Percentiles rank a stretch among this genome's conserved stretches.
Evolutionary conservation across 2,888 invertebrate genomes (phyloP).

Genomic region (Hirtodrosophila trivittata): DNA sequence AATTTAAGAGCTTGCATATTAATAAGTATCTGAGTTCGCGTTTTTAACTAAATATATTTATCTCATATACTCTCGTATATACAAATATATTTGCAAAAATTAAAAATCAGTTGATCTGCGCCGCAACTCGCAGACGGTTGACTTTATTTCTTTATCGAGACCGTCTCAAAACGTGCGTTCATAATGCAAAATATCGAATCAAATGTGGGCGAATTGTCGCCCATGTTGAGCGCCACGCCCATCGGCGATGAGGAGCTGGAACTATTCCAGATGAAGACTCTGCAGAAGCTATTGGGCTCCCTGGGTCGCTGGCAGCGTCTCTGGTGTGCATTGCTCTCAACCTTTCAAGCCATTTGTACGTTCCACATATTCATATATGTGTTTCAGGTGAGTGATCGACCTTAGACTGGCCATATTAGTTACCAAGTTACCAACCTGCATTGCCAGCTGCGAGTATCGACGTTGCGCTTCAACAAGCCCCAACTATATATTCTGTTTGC

Average conservation of each 20-base stretch:
- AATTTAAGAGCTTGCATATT: conserved; percentile 49
- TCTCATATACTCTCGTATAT: too few species aligned
- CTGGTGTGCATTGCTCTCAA: conserved; percentile 85
- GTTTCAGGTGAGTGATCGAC: conserved; percentile 83
- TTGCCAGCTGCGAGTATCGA: neutral
- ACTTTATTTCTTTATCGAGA: conserved; percentile 15
- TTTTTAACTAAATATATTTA: conserved; percentile 25
- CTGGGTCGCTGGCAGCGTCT: conserved; percentile 86
- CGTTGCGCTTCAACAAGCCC: conserved; percentile 16
- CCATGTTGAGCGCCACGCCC: conserved; percentile 46
- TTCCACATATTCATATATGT: conserved; percentile 87
- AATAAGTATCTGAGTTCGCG: conserved; percentile 40
- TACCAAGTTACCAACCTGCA: conserved; percentile 20
- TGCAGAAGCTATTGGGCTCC: conserved; percentile 85
- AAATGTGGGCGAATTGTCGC: conserved; percentile 51
- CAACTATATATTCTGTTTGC: neutral
- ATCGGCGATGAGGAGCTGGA: conserved; percentile 60
- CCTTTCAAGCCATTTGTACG: conserved; percentile 87
- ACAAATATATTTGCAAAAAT: conserved; percentile 46
- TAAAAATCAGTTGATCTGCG: conserved; percentile 64
- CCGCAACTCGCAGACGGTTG: conserved; percentile 59
- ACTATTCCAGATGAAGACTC: conserved; percentile 55
- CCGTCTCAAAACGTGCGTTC: conserved; percentile 5
- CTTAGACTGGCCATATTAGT: conserved; percentile 33
- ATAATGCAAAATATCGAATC: conserved; percentile 44